Conservation (phyloP, 2,888 invertebrate species). For the Diarsia brunnea region DNA sequence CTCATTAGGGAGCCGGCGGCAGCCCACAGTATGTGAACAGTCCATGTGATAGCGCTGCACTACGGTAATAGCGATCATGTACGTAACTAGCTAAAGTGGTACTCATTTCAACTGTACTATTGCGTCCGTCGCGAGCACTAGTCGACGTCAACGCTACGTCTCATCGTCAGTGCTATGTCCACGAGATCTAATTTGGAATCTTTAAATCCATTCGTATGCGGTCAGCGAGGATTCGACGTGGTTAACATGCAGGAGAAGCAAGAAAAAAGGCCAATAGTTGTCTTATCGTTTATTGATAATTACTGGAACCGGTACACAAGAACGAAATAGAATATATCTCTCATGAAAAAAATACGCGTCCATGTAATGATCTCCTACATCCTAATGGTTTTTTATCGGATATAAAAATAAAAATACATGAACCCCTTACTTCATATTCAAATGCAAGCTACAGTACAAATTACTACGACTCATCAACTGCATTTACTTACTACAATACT, state of each 20-base stretch:
- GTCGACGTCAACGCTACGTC: slow-evolving; percentile 59
- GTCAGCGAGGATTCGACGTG: slow-evolving; percentile 71
- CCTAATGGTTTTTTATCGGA: slow-evolving; percentile 78
- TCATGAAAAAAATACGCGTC: slow-evolving; percentile 77
- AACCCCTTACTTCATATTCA: slow-evolving; percentile 69
- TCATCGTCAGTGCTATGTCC: slow-evolving; percentile 56
- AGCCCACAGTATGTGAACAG: slow-evolving; percentile 60
- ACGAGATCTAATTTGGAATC: slow-evolving; percentile 58
- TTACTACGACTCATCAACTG: slow-evolving; percentile 68
- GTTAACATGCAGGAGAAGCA: slow-evolving; percentile 87
- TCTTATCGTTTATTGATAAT: slow-evolving; percentile 87
- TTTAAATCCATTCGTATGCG: slow-evolving; percentile 64
- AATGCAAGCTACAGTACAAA: slow-evolving; percentile 71
- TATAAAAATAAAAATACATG: slow-evolving; percentile 89
- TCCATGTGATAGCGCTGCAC: slow-evolving; percentile 67
- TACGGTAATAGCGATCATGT: slow-evolving; percentile 69
- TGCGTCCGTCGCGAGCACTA: slow-evolving; percentile 62
- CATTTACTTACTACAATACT: slow-evolving; percentile 72
- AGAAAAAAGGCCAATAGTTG: slow-evolving; percentile 88
- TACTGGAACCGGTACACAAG: slow-evolving; percentile 87
- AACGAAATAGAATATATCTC: slow-evolving; percentile 75
- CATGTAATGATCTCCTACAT: slow-evolving; percentile 76
- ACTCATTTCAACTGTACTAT: slow-evolving; percentile 64
- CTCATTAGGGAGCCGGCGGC: slow-evolving; percentile 34
- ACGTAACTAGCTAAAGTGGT: slow-evolving; percentile 67